Percentiles rank a stretch among this genome's conserved stretches.
These are phyloP conservation scores for Phodopus roborovskii DNA, from an alignment of 2,113 vertebrate species.

Conservation along the genomic window DNA sequence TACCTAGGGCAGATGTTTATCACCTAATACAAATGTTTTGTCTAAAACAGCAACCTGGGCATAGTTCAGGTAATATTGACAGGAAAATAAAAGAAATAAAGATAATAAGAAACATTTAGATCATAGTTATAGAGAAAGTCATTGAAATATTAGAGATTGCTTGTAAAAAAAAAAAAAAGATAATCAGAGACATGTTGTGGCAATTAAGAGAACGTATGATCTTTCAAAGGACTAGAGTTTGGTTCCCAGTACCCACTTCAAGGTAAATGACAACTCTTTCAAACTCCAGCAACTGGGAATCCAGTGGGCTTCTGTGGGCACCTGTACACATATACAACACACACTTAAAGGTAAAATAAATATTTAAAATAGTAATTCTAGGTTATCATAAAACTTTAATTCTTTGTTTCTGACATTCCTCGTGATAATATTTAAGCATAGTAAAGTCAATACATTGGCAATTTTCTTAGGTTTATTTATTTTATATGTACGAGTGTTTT, in stretches of 20 bases:
- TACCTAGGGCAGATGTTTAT: neutral
- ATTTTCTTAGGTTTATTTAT: neutral
- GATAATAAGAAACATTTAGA: neutral
- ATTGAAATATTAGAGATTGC: neutral
- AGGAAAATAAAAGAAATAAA: neutral
- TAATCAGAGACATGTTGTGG: neutral
- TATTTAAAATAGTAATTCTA: neutral
- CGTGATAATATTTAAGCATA: neutral
- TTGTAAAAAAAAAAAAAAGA: conserved; percentile 1
- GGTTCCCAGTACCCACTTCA: neutral
- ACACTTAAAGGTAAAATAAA: neutral
- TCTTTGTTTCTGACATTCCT: neutral
- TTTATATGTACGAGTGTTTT: neutral
- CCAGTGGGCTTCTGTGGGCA: neutral
- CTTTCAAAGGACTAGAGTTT: neutral
- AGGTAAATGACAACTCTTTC: neutral
- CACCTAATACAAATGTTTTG: neutral
- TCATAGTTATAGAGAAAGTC: neutral
- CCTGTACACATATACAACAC: neutral
- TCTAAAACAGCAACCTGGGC: neutral
- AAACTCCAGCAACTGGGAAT: neutral
- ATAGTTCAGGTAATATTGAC: neutral
- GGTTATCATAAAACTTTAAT: neutral
- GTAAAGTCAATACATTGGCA: neutral
- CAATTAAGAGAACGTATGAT: neutral